Evolutionary conservation across 2,113 vertebrate species (phyloP).

Genomic region (Bubo bubo): DNA sequence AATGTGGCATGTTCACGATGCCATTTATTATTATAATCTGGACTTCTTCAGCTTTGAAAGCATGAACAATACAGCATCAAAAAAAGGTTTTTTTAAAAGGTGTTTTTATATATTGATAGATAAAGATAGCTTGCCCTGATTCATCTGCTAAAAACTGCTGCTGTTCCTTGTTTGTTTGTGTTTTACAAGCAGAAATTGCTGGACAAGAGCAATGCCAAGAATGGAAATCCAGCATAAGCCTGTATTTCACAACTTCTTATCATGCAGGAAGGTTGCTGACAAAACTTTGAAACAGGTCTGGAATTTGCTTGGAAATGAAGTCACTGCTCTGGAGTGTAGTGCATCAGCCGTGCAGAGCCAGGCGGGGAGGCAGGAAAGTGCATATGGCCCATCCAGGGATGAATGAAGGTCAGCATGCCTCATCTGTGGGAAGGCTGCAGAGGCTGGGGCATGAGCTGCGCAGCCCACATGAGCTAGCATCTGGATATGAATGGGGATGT

Average conservation of each 20-base stretch:
- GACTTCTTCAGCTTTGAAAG: not conserved
- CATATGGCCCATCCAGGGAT: not conserved
- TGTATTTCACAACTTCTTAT: not conserved
- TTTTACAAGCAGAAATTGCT: not conserved
- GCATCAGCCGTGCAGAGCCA: not conserved
- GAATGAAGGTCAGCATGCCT: not conserved
- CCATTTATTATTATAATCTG: conserved; percentile 28
- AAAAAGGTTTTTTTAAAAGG: not conserved
- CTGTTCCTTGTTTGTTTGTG: conserved; percentile 27
- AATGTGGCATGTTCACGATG: not conserved
- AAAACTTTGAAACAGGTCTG: not conserved
- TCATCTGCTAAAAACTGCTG: conserved; percentile 40
- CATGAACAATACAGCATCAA: conserved; percentile 21
- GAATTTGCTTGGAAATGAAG: not conserved
- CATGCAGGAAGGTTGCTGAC: not conserved
- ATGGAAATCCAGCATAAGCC: not conserved
- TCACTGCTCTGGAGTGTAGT: accelerated
- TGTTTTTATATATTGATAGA: conserved; percentile 15
- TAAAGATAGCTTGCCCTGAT: conserved; percentile 23
- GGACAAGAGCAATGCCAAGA: not conserved
- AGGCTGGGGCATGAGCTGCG: not conserved
- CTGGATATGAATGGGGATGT: not conserved
- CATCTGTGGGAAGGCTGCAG: not conserved
- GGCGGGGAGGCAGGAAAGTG: not conserved
- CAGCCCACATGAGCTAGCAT: not conserved